Base-by-base conservation (phyloP, 2,888 invertebrate genomes). In the Ornithoptera alexandrae region DNA sequence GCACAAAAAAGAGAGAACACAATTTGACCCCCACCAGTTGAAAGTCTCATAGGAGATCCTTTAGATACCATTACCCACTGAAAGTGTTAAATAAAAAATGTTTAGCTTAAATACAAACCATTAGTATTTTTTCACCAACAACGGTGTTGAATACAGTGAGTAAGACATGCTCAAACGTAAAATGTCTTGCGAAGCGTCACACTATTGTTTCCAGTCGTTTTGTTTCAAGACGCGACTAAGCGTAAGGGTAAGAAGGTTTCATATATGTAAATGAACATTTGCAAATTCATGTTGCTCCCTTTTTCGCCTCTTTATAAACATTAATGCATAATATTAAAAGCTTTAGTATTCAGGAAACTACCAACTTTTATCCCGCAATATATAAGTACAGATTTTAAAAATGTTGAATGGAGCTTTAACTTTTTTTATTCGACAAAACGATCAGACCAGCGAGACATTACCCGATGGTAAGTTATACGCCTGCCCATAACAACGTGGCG, bases 151-250 rank as follows among this genome's bases (percentile, higher is more conserved):
- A n/a, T n/a, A 53, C 15, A 50, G 50, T n/a, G 53, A 53, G n/a
- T 53, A 53, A 53, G 53, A n/a, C 53, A n/a, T n/a, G 53, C 53
- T n/a, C 18, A 53, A 36, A 64, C 53, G 24, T 22, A 42, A 65
- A 65, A 65, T 42, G 42, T 58, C 57, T 57, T 22, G 22, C 7
- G 42, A 65, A 65, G 57, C 22, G 57, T 57, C 22, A 57, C 24
- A 42, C 57, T 58, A 39, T 65, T 65, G 57, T 65, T 65, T 65
- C 22, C 65, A 65, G 58, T 57, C 17, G 57, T 65, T 42, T 65
- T 65, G 65, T 65, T n/a, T 36, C 17, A 20, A 65, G 58, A 58
- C 20, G 65, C 42, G 57, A 58, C 64, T 64, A 42, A 39, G 42
- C 42, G 39, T 18, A 65, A 42, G 58, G 36, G 65, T 39, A 65